These are phyloP conservation scores for Acanthurus tractus DNA, from an alignment of 2,797 vertebrate species.

Conservation along the genomic window DNA sequence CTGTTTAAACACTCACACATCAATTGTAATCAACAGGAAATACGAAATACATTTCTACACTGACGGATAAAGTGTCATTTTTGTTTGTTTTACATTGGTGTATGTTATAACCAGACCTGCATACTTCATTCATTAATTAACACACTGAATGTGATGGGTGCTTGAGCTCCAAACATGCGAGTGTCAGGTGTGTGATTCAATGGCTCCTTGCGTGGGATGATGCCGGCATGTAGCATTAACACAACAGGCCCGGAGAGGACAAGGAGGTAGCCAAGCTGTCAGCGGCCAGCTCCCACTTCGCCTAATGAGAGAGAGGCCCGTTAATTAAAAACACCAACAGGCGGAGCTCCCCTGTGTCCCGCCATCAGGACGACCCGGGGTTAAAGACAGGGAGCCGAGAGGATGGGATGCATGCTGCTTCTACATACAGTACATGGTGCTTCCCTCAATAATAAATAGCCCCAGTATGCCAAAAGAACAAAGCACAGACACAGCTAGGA, in stretches of 20 bases:
- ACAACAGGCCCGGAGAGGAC: constrained; percentile 75
- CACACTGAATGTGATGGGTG: background rate
- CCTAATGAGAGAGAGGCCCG: constrained; percentile 84
- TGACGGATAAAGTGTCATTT: background rate
- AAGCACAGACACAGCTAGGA: constrained; percentile 46
- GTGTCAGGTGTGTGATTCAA: constrained; percentile 58
- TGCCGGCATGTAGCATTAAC: constrained; percentile 75
- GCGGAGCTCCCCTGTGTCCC: constrained; percentile 75
- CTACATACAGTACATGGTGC: constrained; percentile 47
- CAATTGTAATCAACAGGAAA: background rate
- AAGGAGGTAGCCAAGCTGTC: constrained; percentile 83
- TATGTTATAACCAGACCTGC: background rate
- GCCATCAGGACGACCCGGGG: constrained; percentile 77
- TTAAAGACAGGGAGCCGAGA: constrained; percentile 76
- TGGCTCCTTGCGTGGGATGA: constrained; percentile 61
- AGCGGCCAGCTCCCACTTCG: constrained; percentile 78
- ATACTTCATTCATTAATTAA: background rate
- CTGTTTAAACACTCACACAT: background rate
- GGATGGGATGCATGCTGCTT: constrained; percentile 56
- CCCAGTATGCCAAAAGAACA: constrained; percentile 61
- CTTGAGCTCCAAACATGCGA: constrained; percentile 30
- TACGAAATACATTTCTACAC: background rate
- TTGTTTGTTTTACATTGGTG: background rate
- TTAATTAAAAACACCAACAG: constrained; percentile 88
- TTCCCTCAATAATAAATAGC: constrained; percentile 63